Conservation (phyloP, 2,797 vertebrate species). For the Anableps anableps region DNA sequence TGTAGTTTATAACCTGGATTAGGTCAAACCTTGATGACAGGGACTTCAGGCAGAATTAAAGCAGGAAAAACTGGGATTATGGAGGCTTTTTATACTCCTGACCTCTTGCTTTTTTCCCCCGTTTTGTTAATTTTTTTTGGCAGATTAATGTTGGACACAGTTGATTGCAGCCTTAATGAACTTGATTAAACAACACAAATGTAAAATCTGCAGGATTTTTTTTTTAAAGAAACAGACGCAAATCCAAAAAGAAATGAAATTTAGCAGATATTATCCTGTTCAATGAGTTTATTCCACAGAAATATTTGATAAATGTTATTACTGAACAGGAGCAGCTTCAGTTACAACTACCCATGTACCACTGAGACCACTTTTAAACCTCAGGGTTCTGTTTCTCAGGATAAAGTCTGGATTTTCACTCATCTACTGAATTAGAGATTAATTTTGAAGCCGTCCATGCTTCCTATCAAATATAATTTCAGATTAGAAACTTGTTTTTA, state of each 20-base stretch:
- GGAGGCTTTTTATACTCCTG: too few relatives aligned
- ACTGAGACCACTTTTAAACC: neutral
- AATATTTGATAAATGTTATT: neutral
- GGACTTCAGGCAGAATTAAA: too few relatives aligned
- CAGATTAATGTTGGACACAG: too few relatives aligned
- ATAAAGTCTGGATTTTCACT: neutral
- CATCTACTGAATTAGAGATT: neutral
- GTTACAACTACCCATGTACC: neutral
- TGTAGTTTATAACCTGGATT: neutral
- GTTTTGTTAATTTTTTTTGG: too few relatives aligned
- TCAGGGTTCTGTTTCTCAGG: neutral
- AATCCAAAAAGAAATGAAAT: neutral
- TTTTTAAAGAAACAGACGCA: neutral
- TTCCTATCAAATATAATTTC: neutral
- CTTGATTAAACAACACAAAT: too few relatives aligned
- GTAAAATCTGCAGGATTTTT: neutral
- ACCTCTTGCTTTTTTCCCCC: too few relatives aligned
- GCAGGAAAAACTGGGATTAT: neutral
- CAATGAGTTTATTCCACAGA: neutral
- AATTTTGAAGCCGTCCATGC: neutral
- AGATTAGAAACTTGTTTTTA: neutral
- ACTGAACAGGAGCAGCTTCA: neutral
- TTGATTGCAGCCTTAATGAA: too few relatives aligned
- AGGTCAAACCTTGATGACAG: too few relatives aligned
- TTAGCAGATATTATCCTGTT: neutral